Percentiles rank a stretch among this genome's conserved stretches.
phyloP scores from a whole-genome alignment of 2,888 invertebrate species.

The Cephus rjabovi region DNA sequence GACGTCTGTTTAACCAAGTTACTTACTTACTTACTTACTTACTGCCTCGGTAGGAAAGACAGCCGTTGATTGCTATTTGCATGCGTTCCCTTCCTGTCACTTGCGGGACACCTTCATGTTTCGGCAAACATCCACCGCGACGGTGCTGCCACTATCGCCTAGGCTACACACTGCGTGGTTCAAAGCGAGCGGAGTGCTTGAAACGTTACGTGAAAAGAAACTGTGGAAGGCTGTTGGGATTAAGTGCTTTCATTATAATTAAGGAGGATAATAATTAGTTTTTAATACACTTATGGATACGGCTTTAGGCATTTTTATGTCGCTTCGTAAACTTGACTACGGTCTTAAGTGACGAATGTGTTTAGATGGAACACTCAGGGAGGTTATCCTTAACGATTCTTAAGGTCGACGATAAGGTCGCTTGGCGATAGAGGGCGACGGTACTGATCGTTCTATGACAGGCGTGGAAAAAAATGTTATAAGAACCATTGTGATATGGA shows the following conservation, averaged over 20 bases:
- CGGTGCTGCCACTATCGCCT: not conserved
- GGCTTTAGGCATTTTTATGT: not conserved
- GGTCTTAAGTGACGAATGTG: not conserved
- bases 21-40: slow-evolving; percentile 55
- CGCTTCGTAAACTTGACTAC: not conserved
- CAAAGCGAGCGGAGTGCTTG: not conserved
- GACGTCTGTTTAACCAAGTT: slow-evolving; percentile 59
- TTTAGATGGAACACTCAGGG: not conserved
- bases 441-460: not conserved
- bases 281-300: not conserved
- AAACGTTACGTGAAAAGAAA: not conserved
- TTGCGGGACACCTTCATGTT: slow-evolving; percentile 2
- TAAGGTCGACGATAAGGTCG: not conserved
- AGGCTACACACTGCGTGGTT: not conserved
- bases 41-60: slow-evolving; percentile 59
- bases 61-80: slow-evolving; percentile 47
- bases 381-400: not conserved
- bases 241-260: not conserved
- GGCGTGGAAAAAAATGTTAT: not conserved
- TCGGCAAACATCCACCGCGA: not conserved
- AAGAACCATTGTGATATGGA: not conserved
- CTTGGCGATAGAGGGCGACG: not conserved
- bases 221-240: not conserved
- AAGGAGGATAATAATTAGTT: not conserved
- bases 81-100: slow-evolving; percentile 19